These are phyloP conservation scores for Ramphastos sulfuratus DNA, from an alignment of 2,113 vertebrate species.

Conservation along the genomic window DNA sequence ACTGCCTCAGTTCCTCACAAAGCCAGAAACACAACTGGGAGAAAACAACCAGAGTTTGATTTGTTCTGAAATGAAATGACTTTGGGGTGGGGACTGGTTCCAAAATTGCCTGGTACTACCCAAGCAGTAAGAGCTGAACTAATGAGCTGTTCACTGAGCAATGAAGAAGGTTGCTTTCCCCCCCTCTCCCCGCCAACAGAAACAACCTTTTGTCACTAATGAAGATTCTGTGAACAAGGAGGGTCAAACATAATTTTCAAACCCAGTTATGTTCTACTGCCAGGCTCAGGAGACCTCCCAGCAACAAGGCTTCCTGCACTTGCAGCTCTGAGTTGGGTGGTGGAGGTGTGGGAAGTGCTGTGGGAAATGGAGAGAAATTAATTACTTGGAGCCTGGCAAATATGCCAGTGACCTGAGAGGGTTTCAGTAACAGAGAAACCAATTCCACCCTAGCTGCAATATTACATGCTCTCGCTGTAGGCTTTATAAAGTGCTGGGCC, in stretches of 20 bases:
- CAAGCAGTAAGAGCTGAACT: background rate
- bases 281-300: background rate
- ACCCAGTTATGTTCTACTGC: background rate
- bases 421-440: background rate
- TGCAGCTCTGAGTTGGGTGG: accelerated
- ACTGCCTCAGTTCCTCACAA: background rate
- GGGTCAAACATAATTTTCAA: background rate
- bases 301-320: background rate
- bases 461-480: background rate
- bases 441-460: background rate
- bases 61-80: slow-evolving; percentile 12
- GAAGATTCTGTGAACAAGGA: background rate
- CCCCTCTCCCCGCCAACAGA: background rate
- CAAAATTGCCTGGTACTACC: background rate
- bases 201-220: background rate
- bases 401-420: background rate
- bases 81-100: background rate
- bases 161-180: background rate
- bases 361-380: background rate
- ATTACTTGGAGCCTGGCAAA: background rate
- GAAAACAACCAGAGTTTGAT: background rate
- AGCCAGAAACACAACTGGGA: background rate
- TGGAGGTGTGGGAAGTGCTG: background rate
- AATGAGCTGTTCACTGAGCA: background rate
- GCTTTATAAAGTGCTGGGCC: slow-evolving; percentile 8